A percentile compares a stretch with the other conserved stretches of the same genome.
Conservation (phyloP, 1,140 invertebrate species). For the Tetramorium simillimum region DNA sequence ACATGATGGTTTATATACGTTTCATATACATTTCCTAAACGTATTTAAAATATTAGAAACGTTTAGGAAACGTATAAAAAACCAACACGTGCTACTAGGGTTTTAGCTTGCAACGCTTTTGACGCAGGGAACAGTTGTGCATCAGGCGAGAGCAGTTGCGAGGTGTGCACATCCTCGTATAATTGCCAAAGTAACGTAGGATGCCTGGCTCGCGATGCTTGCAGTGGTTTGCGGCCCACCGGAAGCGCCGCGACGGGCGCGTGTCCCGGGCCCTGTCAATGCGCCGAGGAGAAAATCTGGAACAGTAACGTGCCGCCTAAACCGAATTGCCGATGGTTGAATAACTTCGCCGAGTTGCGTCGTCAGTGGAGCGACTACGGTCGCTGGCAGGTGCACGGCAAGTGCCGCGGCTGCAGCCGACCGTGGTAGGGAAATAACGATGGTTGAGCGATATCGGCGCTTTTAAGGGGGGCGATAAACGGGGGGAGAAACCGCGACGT, state of each 20-base stretch:
- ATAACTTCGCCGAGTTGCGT: conserved; percentile 77
- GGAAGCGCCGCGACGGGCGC: conserved; percentile 59
- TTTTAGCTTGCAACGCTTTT: conserved; percentile 1
- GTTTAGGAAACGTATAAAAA: too few species aligned
- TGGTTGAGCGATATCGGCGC: neutral
- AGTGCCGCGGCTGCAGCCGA: conserved; percentile 74
- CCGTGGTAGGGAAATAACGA: conserved; percentile 64
- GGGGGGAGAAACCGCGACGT: neutral
- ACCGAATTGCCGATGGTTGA: conserved; percentile 77
- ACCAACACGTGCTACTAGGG: too few species aligned
- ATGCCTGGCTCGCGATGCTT: conserved; percentile 64
- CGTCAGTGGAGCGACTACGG: conserved; percentile 81
- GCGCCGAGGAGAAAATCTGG: conserved; percentile 79
- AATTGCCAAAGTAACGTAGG: conserved; percentile 71
- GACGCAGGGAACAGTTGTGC: conserved; percentile 57
- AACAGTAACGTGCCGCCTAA: conserved; percentile 78
- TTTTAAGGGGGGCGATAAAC: neutral
- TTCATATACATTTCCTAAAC: too few species aligned
- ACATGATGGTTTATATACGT: too few species aligned
- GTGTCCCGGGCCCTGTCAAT: conserved; percentile 76
- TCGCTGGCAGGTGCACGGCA: conserved; percentile 69
- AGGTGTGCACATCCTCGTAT: conserved; percentile 66
- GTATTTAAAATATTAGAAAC: too few species aligned
- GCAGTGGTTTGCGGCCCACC: conserved; percentile 60
- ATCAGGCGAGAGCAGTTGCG: conserved; percentile 34